Evolutionary conservation across 1,140 invertebrate genomes (phyloP).

Genomic region (Drosophila gunungcola): DNA sequence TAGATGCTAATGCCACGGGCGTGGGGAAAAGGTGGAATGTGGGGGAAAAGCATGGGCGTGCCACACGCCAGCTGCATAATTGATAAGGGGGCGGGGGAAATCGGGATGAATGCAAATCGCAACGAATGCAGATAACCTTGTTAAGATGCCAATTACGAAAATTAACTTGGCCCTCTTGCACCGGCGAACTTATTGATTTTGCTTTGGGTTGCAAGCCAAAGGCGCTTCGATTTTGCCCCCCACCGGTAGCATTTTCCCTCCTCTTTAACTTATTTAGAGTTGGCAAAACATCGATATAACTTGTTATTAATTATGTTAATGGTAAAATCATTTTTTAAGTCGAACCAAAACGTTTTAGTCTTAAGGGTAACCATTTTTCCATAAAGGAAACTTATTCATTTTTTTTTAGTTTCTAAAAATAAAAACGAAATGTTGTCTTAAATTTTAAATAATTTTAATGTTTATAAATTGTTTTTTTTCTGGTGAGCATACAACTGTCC

Average conservation of each 20-base stretch:
- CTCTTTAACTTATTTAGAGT: not conserved
- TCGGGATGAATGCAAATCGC: conserved; percentile 56
- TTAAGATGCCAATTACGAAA: conserved; percentile 83
- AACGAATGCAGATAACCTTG: conserved; percentile 78
- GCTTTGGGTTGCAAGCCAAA: conserved; percentile 66
- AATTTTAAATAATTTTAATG: too few relatives aligned
- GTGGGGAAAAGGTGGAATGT: not conserved
- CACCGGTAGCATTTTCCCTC: not conserved
- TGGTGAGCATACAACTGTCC: too few relatives aligned
- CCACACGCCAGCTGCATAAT: conserved; percentile 76
- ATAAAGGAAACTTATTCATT: too few relatives aligned
- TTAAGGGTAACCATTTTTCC: too few relatives aligned
- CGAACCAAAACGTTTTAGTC: too few relatives aligned
- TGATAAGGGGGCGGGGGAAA: conserved; percentile 51
- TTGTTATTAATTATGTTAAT: not conserved
- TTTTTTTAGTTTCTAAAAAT: too few relatives aligned
- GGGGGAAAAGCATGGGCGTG: conserved; percentile 14
- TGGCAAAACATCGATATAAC: not conserved
- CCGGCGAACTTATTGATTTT: conserved; percentile 74
- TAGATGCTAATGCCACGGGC: conserved; percentile 65
- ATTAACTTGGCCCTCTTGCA: conserved; percentile 70
- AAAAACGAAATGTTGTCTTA: too few relatives aligned
- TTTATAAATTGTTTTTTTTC: too few relatives aligned
- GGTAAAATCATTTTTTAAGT: too few relatives aligned
- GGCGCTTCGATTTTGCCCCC: conserved; percentile 1